Base-by-base conservation (phyloP, 2,888 invertebrate genomes). In the Merodon equestris region DNA sequence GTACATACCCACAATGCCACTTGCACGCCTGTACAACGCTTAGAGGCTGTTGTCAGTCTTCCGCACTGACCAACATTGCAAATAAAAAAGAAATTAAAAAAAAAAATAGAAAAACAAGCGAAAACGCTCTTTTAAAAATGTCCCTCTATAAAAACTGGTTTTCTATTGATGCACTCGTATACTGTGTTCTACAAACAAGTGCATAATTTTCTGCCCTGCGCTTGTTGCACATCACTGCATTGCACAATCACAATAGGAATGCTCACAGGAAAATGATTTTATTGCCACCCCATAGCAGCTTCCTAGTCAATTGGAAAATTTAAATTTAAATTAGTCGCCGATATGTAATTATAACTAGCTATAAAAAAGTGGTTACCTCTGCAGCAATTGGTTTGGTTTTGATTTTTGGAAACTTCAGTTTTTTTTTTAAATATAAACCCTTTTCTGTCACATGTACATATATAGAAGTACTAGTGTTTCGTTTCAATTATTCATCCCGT, bases 311-410 rank as follows among this genome's bases (percentile, higher is more conserved):
- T 82, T 81, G 79, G 75, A 81, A 82, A 82, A 75, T 82, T 83
- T 79, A 81, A 81, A 83, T 83, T 83, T 71, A 83, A 83, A 83
- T 82, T 83, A 83, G 83, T 82, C 73, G 81, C 53, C 64, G 75
- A 75, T 75, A 81, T 81, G 73, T 76, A 81, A 82, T 82, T 77
- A 70, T 64, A 61, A 73, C 63, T 68, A 76, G 70, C 60, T 68
- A 73, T 73, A 79, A 64, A 60, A 27, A 47, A 9, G 9, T 18
- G 51, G 3, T 17, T 13, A 38, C 12, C 40, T 5, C 40, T 10
- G 40, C 27, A 7, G 27, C 7, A 27, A 27, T 27, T 27, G 27
- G 27, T 27, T 27, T 40, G 12, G 27, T 42, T 38, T 42, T 36
- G 56, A 14, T 19, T 44, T 61, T 57, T 61, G 50, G 48, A 60